Evolutionary conservation across 2,113 vertebrate genomes (phyloP).

Genomic region (Sciurus niger): DNA sequence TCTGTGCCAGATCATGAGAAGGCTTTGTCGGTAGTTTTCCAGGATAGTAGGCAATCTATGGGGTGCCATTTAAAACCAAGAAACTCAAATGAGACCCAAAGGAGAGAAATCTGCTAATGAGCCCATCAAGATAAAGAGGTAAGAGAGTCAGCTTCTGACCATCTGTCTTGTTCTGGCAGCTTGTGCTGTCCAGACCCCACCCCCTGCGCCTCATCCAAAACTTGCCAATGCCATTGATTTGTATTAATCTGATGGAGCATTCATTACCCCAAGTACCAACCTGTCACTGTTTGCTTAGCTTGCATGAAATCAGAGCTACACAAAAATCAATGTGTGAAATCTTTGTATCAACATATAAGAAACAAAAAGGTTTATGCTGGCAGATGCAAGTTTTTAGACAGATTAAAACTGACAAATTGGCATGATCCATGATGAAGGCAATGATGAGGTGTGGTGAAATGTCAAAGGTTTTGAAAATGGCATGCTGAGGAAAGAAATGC

Average conservation of each 20-base stretch:
- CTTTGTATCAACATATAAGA: slow-evolving; percentile 83
- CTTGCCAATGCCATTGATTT: slow-evolving; percentile 83
- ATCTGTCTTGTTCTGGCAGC: slow-evolving; percentile 84
- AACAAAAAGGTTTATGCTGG: slow-evolving; percentile 73
- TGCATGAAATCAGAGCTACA: slow-evolving; percentile 82
- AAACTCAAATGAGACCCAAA: slow-evolving; percentile 82
- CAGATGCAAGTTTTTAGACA: slow-evolving; percentile 79
- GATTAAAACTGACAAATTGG: slow-evolving; percentile 81
- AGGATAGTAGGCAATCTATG: slow-evolving; percentile 69
- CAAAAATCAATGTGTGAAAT: slow-evolving; percentile 84
- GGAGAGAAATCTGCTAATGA: slow-evolving; percentile 84
- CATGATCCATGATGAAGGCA: slow-evolving; percentile 57
- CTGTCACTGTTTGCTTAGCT: slow-evolving; percentile 83
- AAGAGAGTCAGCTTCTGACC: slow-evolving; percentile 81
- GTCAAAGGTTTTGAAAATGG: slow-evolving; percentile 75
- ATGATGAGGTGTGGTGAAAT: slow-evolving; percentile 68
- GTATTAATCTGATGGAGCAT: slow-evolving; percentile 81
- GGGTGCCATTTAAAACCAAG: slow-evolving; percentile 84
- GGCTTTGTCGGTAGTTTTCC: slow-evolving; percentile 70
- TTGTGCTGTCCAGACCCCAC: slow-evolving; percentile 68
- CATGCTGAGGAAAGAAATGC: slow-evolving; percentile 41
- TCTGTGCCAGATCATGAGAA: slow-evolving; percentile 59
- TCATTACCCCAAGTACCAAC: slow-evolving; percentile 76
- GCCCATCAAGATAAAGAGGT: slow-evolving; percentile 85
- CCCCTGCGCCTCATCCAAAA: slow-evolving; percentile 67